Evolutionary conservation across 2,797 vertebrate species (phyloP).

Genomic region (Girardinus metallicus): DNA sequence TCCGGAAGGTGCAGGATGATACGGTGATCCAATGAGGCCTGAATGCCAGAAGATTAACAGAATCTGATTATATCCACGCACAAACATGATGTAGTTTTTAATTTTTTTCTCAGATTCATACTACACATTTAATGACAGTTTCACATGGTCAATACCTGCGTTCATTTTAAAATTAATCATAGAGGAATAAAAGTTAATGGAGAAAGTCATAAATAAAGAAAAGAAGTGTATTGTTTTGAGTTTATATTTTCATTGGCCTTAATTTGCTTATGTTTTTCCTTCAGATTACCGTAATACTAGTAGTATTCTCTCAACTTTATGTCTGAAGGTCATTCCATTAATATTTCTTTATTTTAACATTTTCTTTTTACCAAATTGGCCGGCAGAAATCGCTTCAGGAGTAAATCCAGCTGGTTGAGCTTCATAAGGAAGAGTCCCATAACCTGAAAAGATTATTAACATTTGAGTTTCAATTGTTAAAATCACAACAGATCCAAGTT

Average conservation of each 20-base stretch:
- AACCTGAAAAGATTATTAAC: constrained; percentile 51
- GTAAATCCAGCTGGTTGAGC: constrained; percentile 54
- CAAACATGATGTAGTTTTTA: not conserved
- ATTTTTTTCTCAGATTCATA: not conserved
- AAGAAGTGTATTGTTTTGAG: not conserved
- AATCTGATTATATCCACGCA: not conserved
- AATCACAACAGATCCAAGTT: constrained; percentile 4
- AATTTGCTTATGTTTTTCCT: not conserved
- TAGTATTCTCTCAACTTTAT: not conserved
- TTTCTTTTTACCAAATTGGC: constrained; percentile 53
- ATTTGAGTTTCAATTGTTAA: not conserved
- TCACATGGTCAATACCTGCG: not conserved
- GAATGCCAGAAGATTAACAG: not conserved
- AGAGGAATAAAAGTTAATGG: not conserved
- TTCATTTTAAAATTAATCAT: not conserved
- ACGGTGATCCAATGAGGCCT: constrained; percentile 62
- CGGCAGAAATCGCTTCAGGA: constrained; percentile 44
- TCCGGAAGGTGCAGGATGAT: constrained; percentile 60
- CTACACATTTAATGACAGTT: not conserved
- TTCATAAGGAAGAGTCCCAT: constrained; percentile 66
- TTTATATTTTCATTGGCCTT: not conserved
- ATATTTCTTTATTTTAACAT: not conserved
- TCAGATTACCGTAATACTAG: not conserved
- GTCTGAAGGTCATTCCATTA: not conserved
- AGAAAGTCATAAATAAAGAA: not conserved